phyloP scores from a whole-genome alignment of 2,113 vertebrate species.

The Lycocorax pyrrhopterus region DNA sequence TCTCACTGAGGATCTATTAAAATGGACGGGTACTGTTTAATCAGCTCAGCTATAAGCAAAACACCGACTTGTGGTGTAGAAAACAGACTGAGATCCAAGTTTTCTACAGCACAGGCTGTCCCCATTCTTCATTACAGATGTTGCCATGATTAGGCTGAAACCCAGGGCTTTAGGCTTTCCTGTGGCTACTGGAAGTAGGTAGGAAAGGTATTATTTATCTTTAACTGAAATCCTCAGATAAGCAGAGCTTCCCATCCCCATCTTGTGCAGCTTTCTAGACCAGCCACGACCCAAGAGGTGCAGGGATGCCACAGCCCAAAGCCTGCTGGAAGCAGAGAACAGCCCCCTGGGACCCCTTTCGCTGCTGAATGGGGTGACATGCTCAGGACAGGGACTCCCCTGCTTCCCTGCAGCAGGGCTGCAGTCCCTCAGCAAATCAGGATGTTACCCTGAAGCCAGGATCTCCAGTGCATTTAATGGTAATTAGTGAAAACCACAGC shows the following conservation, averaged over 20 bases:
- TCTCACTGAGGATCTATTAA: background rate
- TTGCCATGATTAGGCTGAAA: background rate
- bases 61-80: background rate
- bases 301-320: background rate
- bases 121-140: background rate
- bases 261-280: background rate
- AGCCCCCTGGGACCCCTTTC: rapidly evolving
- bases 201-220: background rate
- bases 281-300: rapidly evolving
- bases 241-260: rapidly evolving
- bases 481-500: background rate
- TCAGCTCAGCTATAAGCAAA: background rate
- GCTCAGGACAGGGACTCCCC: rapidly evolving
- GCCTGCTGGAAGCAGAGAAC: background rate
- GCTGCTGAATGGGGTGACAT: rapidly evolving
- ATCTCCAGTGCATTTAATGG: background rate
- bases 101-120: background rate
- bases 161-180: background rate
- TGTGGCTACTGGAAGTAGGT: background rate
- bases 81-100: background rate
- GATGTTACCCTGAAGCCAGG: background rate
- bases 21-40: background rate
- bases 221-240: background rate
- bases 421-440: background rate
- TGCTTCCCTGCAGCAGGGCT: background rate